Evolutionary conservation across 2,797 vertebrate genomes (phyloP).

Genomic region (Onychomys leucogaster): DNA sequence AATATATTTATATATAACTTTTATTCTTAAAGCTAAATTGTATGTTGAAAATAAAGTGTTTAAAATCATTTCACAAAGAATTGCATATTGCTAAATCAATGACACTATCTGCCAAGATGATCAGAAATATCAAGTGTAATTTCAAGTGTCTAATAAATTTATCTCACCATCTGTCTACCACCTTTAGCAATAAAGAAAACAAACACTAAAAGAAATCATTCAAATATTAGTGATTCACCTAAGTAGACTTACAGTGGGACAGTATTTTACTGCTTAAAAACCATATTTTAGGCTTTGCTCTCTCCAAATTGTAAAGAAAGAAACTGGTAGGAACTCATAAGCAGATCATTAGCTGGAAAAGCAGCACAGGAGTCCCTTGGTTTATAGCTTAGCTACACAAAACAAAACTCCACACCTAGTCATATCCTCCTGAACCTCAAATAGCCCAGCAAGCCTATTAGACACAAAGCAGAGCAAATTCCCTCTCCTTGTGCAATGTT

Average conservation of each 20-base stretch:
- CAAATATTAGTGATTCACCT: background rate
- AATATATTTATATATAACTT: background rate
- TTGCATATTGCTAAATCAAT: conserved; percentile 42
- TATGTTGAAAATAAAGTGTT: background rate
- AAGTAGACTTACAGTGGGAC: background rate
- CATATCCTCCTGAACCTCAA: background rate
- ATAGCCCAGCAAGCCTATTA: background rate
- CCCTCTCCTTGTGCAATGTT: background rate
- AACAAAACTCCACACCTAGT: background rate
- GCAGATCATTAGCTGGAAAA: conserved; percentile 3
- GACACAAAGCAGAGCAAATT: conserved; percentile 23
- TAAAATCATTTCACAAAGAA: conserved; percentile 9
- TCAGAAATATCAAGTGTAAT: conserved; percentile 70
- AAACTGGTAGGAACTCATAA: background rate
- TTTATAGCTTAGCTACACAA: background rate
- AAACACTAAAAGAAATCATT: background rate
- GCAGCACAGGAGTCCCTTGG: background rate
- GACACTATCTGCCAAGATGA: conserved; percentile 60
- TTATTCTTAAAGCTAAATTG: conserved; percentile 5
- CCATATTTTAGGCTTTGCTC: conserved; percentile 18
- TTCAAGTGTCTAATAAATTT: conserved; percentile 64
- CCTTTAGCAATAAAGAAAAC: background rate
- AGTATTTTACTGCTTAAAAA: conserved; percentile 49
- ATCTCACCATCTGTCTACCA: conserved; percentile 61
- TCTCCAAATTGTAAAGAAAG: background rate